Percentiles rank a stretch among this genome's conserved stretches.
These are phyloP conservation scores for Lepas anatifera DNA, from an alignment of 2,888 invertebrate species.

Conservation along the genomic window DNA sequence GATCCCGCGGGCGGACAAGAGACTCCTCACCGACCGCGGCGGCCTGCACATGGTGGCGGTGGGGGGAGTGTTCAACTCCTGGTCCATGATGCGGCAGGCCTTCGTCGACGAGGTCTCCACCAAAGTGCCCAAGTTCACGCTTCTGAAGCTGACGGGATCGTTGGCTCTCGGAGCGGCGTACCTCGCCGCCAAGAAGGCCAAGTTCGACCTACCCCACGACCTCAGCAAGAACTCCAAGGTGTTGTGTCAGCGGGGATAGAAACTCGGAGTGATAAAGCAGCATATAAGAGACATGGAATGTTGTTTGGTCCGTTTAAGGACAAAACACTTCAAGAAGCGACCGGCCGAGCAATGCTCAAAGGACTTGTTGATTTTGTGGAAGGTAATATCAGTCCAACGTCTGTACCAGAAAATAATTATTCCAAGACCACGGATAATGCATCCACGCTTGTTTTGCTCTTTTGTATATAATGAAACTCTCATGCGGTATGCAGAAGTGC, in stretches of 20 bases:
- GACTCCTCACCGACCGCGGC: slow-evolving; percentile 39
- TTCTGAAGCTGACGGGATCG: slow-evolving; percentile 49
- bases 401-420: too few species aligned
- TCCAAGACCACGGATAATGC: too few species aligned
- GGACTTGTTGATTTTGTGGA: too few species aligned
- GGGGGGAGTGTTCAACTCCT: slow-evolving; percentile 91
- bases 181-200: slow-evolving; percentile 59
- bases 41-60: slow-evolving; percentile 74
- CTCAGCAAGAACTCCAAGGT: slow-evolving; percentile 35
- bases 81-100: slow-evolving; percentile 62
- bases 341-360: too few species aligned
- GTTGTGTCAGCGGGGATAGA: background rate
- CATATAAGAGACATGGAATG: too few species aligned
- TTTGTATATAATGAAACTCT: too few species aligned
- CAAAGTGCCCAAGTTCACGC: slow-evolving; percentile 29
- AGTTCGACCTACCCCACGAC: slow-evolving; percentile 51
- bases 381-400: too few species aligned
- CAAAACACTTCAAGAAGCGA: too few species aligned
- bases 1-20: slow-evolving; percentile 45
- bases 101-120: slow-evolving; percentile 44
- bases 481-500: too few species aligned
- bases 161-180: slow-evolving; percentile 78
- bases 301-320: too few species aligned
- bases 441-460: too few species aligned
- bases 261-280: too few species aligned